phyloP scores from a whole-genome alignment of 2,797 vertebrate species.

The Zalophus californianus region DNA sequence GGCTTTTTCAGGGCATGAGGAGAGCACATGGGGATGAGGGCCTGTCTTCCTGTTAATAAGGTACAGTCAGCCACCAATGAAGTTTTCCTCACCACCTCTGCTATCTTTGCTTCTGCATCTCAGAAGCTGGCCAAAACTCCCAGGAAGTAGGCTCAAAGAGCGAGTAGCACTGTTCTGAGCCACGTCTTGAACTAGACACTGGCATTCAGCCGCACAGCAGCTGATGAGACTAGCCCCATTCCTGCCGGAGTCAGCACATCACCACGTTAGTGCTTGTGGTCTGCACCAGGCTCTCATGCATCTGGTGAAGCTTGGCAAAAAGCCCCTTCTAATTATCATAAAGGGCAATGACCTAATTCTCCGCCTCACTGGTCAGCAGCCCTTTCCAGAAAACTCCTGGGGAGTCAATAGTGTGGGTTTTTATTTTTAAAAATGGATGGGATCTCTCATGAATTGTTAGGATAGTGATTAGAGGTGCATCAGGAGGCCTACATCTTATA shows the following conservation, averaged over 20 bases:
- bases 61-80: background rate
- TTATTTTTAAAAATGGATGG: background rate
- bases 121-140: background rate
- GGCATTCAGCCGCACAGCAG: background rate
- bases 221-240: background rate
- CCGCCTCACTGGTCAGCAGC: background rate
- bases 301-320: slow-evolving; percentile 15
- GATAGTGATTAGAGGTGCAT: background rate
- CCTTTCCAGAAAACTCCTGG: slow-evolving; percentile 16
- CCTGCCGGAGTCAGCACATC: background rate
- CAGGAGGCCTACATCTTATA: background rate
- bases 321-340: background rate
- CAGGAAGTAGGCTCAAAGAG: background rate
- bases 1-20: background rate
- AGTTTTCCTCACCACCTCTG: background rate
- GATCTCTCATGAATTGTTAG: background rate
- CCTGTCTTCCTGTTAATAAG: background rate
- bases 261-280: background rate
- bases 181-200: background rate
- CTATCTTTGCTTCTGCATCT: background rate
- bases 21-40: background rate
- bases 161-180: background rate
- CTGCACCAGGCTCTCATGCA: background rate
- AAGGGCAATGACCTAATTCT: background rate
- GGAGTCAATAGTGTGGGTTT: background rate